Evolutionary conservation across 2,113 vertebrate genomes (phyloP).

Genomic region (Zeus faber): DNA sequence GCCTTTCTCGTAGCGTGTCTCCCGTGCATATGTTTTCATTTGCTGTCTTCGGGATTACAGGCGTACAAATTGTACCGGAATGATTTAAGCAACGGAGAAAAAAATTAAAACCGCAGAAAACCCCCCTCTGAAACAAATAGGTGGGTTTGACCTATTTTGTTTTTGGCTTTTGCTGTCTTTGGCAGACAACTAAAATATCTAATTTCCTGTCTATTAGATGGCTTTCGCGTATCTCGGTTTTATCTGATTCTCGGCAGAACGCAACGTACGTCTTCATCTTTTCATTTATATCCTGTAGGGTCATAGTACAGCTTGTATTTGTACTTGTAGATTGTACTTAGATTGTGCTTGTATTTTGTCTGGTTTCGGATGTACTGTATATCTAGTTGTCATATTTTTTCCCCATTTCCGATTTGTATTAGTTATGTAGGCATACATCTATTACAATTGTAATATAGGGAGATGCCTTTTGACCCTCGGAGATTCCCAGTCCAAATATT

Average conservation of each 20-base stretch:
- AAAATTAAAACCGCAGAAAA: too few relatives aligned
- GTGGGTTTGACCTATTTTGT: slow-evolving; percentile 14
- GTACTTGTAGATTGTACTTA: slow-evolving; percentile 29
- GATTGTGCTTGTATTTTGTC: slow-evolving; percentile 59
- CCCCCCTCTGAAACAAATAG: slow-evolving; percentile 39
- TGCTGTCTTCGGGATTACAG: slow-evolving; percentile 24
- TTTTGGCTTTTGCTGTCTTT: slow-evolving; percentile 35
- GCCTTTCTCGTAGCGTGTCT: too few relatives aligned
- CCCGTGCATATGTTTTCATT: slow-evolving; percentile 31
- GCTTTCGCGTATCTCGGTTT: slow-evolving; percentile 34
- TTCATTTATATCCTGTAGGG: slow-evolving; percentile 37
- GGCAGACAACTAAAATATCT: slow-evolving; percentile 32
- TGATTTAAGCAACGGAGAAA: slow-evolving; percentile 21
- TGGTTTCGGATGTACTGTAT: slow-evolving; percentile 32
- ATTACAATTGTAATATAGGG: slow-evolving; percentile 29
- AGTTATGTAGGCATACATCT: slow-evolving; percentile 21
- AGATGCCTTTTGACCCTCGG: slow-evolving; percentile 19
- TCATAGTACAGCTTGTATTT: slow-evolving; percentile 6
- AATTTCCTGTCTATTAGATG: slow-evolving; percentile 58
- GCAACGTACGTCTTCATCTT: slow-evolving; percentile 25
- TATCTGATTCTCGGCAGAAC: slow-evolving; percentile 37
- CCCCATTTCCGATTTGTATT: slow-evolving; percentile 8
- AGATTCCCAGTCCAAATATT: slow-evolving; percentile 5
- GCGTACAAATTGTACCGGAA: slow-evolving; percentile 30
- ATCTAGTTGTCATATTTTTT: slow-evolving; percentile 33